Conservation (phyloP, 2,797 vertebrate species). For the Hirundo rustica region DNA sequence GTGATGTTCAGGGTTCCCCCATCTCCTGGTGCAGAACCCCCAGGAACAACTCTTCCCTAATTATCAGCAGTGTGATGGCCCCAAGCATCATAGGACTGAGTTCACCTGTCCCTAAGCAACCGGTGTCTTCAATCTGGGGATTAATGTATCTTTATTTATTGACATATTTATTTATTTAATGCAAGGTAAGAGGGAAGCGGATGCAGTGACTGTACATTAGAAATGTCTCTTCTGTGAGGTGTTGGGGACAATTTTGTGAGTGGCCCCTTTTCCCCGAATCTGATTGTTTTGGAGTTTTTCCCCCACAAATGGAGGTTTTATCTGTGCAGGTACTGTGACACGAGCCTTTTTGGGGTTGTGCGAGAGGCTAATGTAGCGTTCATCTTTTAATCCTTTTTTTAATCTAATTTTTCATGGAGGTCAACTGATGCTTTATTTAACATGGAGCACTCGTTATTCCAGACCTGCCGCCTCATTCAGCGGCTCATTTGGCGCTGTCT, state of each 20-base stretch:
- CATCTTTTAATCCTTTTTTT: constrained; percentile 27
- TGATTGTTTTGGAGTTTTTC: neutral
- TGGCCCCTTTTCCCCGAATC: neutral
- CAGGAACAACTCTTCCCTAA: neutral
- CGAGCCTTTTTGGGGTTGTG: neutral
- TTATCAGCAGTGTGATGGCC: neutral
- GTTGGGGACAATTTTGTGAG: neutral
- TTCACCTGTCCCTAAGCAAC: neutral
- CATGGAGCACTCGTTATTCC: neutral
- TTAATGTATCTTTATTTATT: neutral
- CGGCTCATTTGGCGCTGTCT: constrained; percentile 2
- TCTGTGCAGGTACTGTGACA: accelerated
- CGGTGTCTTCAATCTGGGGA: accelerated
- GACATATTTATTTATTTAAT: neutral
- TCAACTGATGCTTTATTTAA: constrained; percentile 38
- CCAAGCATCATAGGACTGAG: accelerated
- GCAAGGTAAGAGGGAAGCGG: neutral
- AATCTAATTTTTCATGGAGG: constrained; percentile 48
- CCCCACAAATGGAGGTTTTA: neutral
- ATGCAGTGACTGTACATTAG: accelerated
- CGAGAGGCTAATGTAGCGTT: neutral
- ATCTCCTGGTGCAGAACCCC: accelerated
- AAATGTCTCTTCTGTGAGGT: neutral
- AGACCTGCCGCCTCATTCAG: neutral
- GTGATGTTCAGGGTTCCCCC: accelerated